phyloP scores from a whole-genome alignment of 2,888 invertebrate species.

The Habrosyne pyritoides region DNA sequence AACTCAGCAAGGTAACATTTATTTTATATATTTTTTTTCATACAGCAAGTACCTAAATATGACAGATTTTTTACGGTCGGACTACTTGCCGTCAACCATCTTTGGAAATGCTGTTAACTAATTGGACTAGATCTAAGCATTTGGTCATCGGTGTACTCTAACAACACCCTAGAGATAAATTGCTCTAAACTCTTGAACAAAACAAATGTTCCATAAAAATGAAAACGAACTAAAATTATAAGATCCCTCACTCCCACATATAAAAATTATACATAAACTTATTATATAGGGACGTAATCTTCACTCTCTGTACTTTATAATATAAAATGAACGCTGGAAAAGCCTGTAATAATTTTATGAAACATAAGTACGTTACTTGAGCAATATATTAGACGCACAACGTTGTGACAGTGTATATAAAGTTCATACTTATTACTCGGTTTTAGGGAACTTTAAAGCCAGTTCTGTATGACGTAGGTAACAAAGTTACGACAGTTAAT shows the following conservation, averaged over 20 bases:
- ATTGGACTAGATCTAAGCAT: too few relatives aligned
- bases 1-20: too few relatives aligned
- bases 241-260: background rate
- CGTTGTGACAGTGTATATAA: slow-evolving; percentile 3
- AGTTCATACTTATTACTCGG: slow-evolving; percentile 6
- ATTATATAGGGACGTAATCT: slow-evolving; percentile 18
- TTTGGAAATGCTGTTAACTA: too few relatives aligned
- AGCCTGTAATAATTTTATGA: slow-evolving; percentile 11
- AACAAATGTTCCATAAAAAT: too few relatives aligned
- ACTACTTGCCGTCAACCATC: too few relatives aligned
- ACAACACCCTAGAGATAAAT: too few relatives aligned
- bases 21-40: too few relatives aligned
- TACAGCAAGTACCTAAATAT: too few relatives aligned
- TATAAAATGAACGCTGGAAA: slow-evolving; percentile 13
- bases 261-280: slow-evolving; percentile 20
- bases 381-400: slow-evolving; percentile 1
- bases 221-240: slow-evolving; percentile 18
- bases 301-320: slow-evolving; percentile 13
- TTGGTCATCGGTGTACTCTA: too few relatives aligned
- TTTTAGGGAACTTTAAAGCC: slow-evolving; percentile 3
- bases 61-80: too few relatives aligned
- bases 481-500: background rate
- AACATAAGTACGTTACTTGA: background rate
- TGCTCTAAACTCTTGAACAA: too few relatives aligned
- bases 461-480: background rate